phyloP scores from a whole-genome alignment of 1,140 invertebrate genomes.

The Dendrolimus punctatus region DNA sequence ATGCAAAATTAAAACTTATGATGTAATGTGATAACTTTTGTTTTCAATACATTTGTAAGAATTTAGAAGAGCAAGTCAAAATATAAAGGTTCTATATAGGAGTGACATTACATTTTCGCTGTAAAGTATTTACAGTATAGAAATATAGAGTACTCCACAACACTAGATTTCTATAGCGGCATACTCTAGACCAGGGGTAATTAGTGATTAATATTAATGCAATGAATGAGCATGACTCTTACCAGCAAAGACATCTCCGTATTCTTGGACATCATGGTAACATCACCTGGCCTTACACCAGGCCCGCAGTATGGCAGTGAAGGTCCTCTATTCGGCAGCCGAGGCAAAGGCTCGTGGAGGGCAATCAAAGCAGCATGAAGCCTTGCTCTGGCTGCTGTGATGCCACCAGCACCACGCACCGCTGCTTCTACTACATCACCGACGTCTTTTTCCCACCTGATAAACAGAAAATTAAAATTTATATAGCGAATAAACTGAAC shows the following conservation, averaged over 20 bases:
- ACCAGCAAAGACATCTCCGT: constrained; percentile 57
- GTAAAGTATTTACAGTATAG: too few species aligned
- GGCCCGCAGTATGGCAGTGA: constrained; percentile 55
- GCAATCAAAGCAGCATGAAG: constrained; percentile 53
- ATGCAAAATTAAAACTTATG: too few species aligned
- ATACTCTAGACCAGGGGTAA: not conserved
- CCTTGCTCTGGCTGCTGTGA: constrained; percentile 48
- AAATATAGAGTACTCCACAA: not conserved
- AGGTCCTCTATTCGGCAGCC: constrained; percentile 32
- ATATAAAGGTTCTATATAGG: too few species aligned
- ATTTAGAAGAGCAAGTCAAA: too few species aligned
- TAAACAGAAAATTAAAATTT: constrained; percentile 1
- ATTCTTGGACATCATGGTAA: constrained; percentile 61
- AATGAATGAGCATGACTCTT: constrained; percentile 15
- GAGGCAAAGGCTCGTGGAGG: constrained; percentile 28
- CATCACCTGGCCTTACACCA: constrained; percentile 57
- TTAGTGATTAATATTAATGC: not conserved
- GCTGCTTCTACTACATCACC: constrained; percentile 57
- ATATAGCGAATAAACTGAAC: not conserved
- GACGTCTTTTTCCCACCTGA: constrained; percentile 57
- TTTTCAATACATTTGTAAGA: too few species aligned
- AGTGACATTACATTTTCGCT: too few species aligned
- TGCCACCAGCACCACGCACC: constrained; percentile 44
- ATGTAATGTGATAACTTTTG: too few species aligned
- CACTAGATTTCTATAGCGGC: not conserved